Conservation (phyloP, 2,888 invertebrate genomes). For the Platycheirus rosarum region DNA sequence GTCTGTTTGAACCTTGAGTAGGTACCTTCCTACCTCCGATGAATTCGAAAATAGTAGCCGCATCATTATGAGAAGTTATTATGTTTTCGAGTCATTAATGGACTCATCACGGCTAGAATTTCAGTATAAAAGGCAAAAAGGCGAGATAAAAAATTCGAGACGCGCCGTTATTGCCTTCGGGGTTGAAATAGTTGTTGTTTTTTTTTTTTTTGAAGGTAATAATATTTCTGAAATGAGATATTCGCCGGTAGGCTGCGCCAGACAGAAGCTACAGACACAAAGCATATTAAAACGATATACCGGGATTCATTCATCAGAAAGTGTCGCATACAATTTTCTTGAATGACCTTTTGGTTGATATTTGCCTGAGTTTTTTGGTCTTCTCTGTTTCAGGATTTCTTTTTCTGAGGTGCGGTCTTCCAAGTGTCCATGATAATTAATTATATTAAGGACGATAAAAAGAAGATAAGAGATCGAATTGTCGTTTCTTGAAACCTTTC, state of each 20-base stretch:
- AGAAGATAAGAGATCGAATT: slow-evolving; percentile 16
- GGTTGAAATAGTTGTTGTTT: slow-evolving; percentile 55
- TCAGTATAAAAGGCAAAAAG: slow-evolving; percentile 50
- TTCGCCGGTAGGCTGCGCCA: slow-evolving; percentile 13
- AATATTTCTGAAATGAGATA: slow-evolving; percentile 41
- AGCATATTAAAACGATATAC: slow-evolving; percentile 55
- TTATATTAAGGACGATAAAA: slow-evolving; percentile 48
- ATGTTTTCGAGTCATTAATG: slow-evolving; percentile 71
- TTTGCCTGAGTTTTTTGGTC: background rate
- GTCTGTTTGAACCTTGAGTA: background rate
- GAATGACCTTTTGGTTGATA: slow-evolving; percentile 36
- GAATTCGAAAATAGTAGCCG: slow-evolving; percentile 56
- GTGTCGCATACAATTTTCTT: slow-evolving; percentile 65
- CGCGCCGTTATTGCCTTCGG: background rate
- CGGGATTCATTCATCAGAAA: slow-evolving; percentile 66
- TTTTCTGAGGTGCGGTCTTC: slow-evolving; percentile 53
- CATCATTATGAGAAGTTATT: slow-evolving; percentile 67
- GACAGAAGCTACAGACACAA: slow-evolving; percentile 41
- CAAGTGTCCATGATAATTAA: slow-evolving; percentile 57
- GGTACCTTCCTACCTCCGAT: background rate
- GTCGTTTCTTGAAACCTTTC: too few species aligned
- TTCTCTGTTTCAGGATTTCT: slow-evolving; percentile 11
- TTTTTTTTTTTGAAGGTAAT: too few species aligned
- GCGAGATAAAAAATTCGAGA: slow-evolving; percentile 58
- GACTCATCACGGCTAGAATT: slow-evolving; percentile 69